Percentiles rank a stretch among this genome's conserved stretches.
These are phyloP conservation scores for Paratilapia polleni DNA, from an alignment of 2,113 vertebrate species.

Conservation along the genomic window DNA sequence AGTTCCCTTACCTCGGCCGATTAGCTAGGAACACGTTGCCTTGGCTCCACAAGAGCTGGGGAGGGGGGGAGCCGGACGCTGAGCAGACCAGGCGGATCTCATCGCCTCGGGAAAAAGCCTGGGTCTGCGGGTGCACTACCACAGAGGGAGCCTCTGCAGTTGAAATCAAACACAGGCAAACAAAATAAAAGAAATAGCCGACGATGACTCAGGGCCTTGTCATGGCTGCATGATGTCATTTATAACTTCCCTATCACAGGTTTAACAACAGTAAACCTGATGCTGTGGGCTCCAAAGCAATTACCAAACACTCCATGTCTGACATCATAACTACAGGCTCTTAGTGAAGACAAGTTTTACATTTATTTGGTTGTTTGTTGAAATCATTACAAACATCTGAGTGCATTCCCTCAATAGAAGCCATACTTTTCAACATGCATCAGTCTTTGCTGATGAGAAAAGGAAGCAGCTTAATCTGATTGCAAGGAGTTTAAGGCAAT, in stretches of 20 bases:
- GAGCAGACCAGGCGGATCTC: slow-evolving; percentile 87
- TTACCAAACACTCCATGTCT: slow-evolving; percentile 27
- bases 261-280: slow-evolving; percentile 39
- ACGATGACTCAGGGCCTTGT: slow-evolving; percentile 44
- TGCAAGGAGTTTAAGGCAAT: slow-evolving; percentile 43
- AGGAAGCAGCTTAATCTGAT: slow-evolving; percentile 57
- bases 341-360: slow-evolving; percentile 12
- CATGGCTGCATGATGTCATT: slow-evolving; percentile 57
- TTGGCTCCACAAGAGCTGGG: slow-evolving; percentile 84
- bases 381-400: slow-evolving; percentile 43
- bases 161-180: slow-evolving; percentile 37
- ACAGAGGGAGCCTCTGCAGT: slow-evolving; percentile 85
- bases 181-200: neutral
- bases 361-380: slow-evolving; percentile 38
- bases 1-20: slow-evolving; percentile 74
- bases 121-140: slow-evolving; percentile 78
- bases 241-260: slow-evolving; percentile 35
- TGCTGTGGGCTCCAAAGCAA: slow-evolving; percentile 9
- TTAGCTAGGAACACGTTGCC: slow-evolving; percentile 80
- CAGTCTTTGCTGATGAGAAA: slow-evolving; percentile 36
- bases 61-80: slow-evolving; percentile 83
- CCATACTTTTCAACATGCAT: slow-evolving; percentile 47
- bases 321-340: slow-evolving; percentile 39
- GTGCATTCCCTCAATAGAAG: slow-evolving; percentile 16
- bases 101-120: slow-evolving; percentile 81